These are phyloP conservation scores for Fistularia tabacaria DNA, from an alignment of 2,797 vertebrate species.

Conservation along the genomic window DNA sequence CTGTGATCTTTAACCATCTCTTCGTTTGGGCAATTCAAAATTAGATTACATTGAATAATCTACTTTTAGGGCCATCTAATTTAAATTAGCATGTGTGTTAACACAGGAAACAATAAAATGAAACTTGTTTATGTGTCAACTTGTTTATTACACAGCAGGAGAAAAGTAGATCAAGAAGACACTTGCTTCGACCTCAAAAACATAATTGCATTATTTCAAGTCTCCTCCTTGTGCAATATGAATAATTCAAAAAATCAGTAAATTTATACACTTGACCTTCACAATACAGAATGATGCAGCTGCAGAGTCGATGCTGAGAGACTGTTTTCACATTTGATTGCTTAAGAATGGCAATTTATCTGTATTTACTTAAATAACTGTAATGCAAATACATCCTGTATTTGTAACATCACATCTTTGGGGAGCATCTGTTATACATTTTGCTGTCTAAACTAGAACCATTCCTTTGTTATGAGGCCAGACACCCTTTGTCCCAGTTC, in stretches of 20 bases:
- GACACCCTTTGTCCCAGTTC: no score
- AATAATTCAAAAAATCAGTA: no score
- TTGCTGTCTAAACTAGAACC: no score
- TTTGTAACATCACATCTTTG: not conserved
- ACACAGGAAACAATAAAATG: slow-evolving; percentile 10
- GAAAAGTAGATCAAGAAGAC: slow-evolving; percentile 5
- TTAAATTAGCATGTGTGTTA: no score
- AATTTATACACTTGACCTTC: not conserved
- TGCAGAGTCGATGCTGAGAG: not conserved
- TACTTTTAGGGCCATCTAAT: no score
- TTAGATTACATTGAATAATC: no score
- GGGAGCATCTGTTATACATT: no score
- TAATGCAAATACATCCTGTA: not conserved
- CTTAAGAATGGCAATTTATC: not conserved
- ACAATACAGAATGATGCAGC: not conserved
- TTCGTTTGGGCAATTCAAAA: no score
- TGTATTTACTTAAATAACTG: not conserved
- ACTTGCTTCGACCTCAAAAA: not conserved
- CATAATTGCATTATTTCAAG: not conserved
- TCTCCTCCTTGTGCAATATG: not conserved
- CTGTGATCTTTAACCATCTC: no score
- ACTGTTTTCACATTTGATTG: not conserved
- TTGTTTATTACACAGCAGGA: slow-evolving; percentile 25
- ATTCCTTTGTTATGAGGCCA: no score
- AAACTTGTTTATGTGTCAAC: slow-evolving; percentile 4